Base-by-base conservation (phyloP, 2,113 vertebrate species). In the Mungos mungo region DNA sequence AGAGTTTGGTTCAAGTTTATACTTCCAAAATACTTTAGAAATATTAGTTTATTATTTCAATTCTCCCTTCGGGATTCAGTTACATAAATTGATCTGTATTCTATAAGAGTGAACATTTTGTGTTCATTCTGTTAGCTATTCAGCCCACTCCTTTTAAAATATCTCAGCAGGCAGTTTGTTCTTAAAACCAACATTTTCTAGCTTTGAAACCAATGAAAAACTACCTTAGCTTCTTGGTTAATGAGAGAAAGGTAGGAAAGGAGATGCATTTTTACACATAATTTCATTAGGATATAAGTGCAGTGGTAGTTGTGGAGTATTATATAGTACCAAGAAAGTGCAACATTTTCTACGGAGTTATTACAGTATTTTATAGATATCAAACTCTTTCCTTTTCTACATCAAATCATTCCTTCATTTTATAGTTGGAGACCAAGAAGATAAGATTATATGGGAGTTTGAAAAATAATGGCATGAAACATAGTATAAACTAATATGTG, bases 181-280 rank as follows among this genome's bases (percentile, higher is more conserved):
- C 97, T 98, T 96, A 92, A 95, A 93, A 88, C 77, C 80, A 90
- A 84, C 96, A 96, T 90, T 86, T 96, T 96, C 96, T 98, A 96
- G 76, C 97, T 93, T 97, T 86, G 69, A 97, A 98, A 97, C 89
- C 54, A 95, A n/a, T 97, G 96, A 95, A 97, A 98, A 98, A 96
- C 54, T 93, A 96, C 74, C 98, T 89, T 96, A 97, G 98, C 93
- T 98, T 98, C 87, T 72, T 95, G 98, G 98, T 97, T 99, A 98
- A 98, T 98, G 98, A 99, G 92, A 95, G 93, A 91, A 16, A 98
- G 98, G 98, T 93, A 96, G 98, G 97, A 98, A 97, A 97, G 83
- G 96, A 98, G 93, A 89, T 98, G 92, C 91, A 93, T 96, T 98
- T 97, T 89, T 87, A 84, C 19, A 88, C 8, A 72, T 83, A 90